Conservation (phyloP, 2,888 invertebrate species). For the Yponomeuta malinellus region DNA sequence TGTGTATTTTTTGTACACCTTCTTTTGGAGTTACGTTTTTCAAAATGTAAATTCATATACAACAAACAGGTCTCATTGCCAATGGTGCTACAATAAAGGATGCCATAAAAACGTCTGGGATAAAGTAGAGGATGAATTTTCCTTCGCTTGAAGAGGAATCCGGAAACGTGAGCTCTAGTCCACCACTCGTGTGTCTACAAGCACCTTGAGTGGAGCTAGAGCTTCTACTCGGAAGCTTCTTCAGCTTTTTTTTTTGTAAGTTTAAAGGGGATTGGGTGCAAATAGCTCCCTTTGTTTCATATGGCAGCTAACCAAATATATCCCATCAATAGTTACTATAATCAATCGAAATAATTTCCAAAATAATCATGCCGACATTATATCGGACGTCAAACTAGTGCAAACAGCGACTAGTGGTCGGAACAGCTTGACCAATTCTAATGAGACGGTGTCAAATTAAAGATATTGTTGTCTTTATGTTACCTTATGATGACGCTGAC, state of each 20-base stretch:
- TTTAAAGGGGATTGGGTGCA: neutral
- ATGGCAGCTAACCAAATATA: no score
- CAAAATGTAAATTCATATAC: neutral
- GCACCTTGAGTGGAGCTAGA: neutral
- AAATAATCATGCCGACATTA: no score
- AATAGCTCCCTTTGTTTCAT: neutral
- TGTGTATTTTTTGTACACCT: no score
- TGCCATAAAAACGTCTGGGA: neutral
- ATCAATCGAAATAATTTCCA: no score
- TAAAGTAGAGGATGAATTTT: slow-evolving; percentile 36
- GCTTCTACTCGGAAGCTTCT: neutral
- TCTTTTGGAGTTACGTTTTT: neutral
- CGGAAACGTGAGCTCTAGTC: slow-evolving; percentile 37
- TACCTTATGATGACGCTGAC: no score
- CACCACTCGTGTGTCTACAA: slow-evolving; percentile 19
- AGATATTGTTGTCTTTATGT: no score
- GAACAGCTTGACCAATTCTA: no score
- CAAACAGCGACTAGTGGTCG: no score
- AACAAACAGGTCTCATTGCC: neutral
- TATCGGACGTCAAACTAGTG: no score
- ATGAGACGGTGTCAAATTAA: no score
- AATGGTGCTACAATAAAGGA: neutral
- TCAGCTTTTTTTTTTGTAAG: neutral
- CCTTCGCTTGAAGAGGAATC: slow-evolving; percentile 37
- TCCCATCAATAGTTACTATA: no score